Evolutionary conservation across 2,113 vertebrate genomes (phyloP), one percentile per base, ranked within the genome.

Genomic region (Ochotona princeps): DNA sequence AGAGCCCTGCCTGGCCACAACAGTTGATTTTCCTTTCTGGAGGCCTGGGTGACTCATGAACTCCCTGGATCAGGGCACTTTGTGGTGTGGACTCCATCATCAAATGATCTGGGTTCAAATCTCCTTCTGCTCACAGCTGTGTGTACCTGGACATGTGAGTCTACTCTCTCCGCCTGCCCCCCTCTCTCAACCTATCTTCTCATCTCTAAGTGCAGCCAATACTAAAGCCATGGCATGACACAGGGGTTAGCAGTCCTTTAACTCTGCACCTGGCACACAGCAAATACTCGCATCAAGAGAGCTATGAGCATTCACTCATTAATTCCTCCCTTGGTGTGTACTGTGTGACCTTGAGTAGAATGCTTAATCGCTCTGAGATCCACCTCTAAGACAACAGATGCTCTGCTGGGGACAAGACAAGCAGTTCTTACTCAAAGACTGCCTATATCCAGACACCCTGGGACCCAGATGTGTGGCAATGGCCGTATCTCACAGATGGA

Each of bases 61-160:
- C 21, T 84, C 82, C 66, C 74, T 26, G 63, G 78, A 94, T 97
- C 89, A 95, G 91, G 93, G 89, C 67, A 51, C 70, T 74, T 80
- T 67, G 8, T 7, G 7, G 38, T 65, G 30, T 69, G 51, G 83
- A 49, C 38, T 85, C 54, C 57, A n/a, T 12, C 44, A 20, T 90
- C 73, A 51, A 51, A 80, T 75, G 44, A 35, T 74, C 49, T 54
- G 60, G 60, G 38, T 87, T 92, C 80, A 91, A 70, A 47, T 63
- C 73, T 20, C 67, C 91, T 66, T 86, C 69, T 83, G 28, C n/a
- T 76, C 75, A 81, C 32, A 51, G 44, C 67, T 92, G 14, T 61
- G 54, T 73, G 70, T 72, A 65, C 80, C 78, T 63, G 63, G 81
- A 63, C 72, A 83, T 60, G 51, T 30, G 91, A 76, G 25, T 76